Evolutionary conservation across 2,113 vertebrate species (phyloP), one percentile per base, ranked within the genome.

Genomic region (Cyprinodon variegatus): DNA sequence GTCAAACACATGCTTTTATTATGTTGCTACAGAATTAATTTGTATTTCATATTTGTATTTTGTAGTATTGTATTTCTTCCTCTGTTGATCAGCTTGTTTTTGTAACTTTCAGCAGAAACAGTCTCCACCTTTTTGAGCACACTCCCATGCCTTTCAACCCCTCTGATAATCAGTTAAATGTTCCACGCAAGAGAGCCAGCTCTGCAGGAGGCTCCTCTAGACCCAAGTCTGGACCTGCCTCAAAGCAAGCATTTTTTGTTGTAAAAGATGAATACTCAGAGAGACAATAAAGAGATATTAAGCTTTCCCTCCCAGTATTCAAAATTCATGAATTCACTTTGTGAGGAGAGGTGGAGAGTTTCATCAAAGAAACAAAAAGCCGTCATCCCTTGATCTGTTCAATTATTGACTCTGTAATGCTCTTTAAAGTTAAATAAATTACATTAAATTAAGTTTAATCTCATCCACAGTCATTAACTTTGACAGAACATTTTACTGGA

Each of bases 191-290:
- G 11, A 65, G 80, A 68, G 67, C 82, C 67, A 43, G 46, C 22
- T 74, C 65, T 67, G 73, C 77, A 20, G 29, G 72, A 75, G 74
- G 74, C 84, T 82, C 40, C 70, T 13, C 41, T 7, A 71, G 71
- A 61, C 81, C 83, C 11, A 61, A 82, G 83, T 88, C 83, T 90
- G 87, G 86, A 89, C 85, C 80, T 83, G 88, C 62, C 83, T 85
- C 80, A 59, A 29, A 53, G 66, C n/a, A 67, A 74, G 70, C 36
- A 39, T 79, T 87, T 73, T 78, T 73, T 78, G 64, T 82, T 76
- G 57, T 70, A 72, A 79, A 79, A 78, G 66, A 78, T n/a, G 17
- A 77, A 75, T 0, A 45, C 43, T 50, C 69, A 76, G 74, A 71
- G 70, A 82, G 76, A 70, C 63, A 72, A 57, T 62, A 78, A 75